These are phyloP conservation scores for Lordiphosa stackelbergi DNA, from an alignment of 1,140 invertebrate genomes.

Conservation along the genomic window DNA sequence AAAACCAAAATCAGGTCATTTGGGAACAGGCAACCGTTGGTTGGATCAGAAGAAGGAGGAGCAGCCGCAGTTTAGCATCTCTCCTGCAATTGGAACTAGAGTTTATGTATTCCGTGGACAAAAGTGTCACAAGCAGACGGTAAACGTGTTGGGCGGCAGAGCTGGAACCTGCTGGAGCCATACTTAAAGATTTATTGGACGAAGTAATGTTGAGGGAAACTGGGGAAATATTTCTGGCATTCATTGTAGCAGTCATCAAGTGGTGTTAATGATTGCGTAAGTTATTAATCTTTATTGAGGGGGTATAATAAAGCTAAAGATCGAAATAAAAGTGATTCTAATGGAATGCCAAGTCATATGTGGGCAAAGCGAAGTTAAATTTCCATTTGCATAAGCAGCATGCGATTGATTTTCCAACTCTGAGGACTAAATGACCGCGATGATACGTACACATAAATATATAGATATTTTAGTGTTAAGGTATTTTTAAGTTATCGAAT, in stretches of 20 bases:
- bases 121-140: constrained; percentile 10
- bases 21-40: constrained; percentile 8
- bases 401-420: too few relatives aligned
- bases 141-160: not conserved
- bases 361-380: too few relatives aligned
- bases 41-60: not conserved
- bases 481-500: too few relatives aligned
- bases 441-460: too few relatives aligned
- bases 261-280: too few relatives aligned
- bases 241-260: constrained; percentile 7
- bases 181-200: constrained; percentile 34
- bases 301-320: too few relatives aligned
- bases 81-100: constrained; percentile 4
- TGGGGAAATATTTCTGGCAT: not conserved
- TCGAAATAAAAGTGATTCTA: too few relatives aligned
- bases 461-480: too few relatives aligned
- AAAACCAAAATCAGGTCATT: constrained; percentile 72
- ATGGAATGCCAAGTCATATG: too few relatives aligned
- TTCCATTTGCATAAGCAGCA: too few relatives aligned
- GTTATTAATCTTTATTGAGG: too few relatives aligned
- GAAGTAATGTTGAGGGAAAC: constrained; percentile 29
- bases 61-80: not conserved
- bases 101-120: constrained; percentile 23
- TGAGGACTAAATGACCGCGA: too few relatives aligned
- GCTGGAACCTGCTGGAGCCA: constrained; percentile 5